Conservation (phyloP, 2,113 vertebrate species). For the Nycticebus coucang region DNA sequence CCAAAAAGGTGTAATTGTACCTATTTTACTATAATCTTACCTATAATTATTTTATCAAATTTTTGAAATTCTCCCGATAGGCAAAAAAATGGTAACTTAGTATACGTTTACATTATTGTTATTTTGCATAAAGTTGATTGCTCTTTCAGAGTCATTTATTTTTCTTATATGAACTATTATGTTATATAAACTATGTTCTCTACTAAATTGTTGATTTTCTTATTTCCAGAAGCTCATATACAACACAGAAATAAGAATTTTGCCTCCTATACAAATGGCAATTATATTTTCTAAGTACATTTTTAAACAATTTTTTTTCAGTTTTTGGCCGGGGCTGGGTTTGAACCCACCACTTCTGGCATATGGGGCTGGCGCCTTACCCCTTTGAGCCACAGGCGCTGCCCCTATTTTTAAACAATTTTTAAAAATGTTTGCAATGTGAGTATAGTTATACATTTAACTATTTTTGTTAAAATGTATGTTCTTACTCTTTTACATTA, state of each 20-base stretch:
- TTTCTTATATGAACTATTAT: background rate
- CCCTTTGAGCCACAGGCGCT: too few relatives aligned
- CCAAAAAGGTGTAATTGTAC: background rate
- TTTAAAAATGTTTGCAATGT: background rate
- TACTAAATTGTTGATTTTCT: background rate
- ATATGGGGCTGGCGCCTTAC: too few relatives aligned
- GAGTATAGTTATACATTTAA: background rate
- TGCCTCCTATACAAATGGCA: constrained; percentile 19
- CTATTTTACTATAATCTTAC: constrained; percentile 5
- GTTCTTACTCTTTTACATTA: background rate
- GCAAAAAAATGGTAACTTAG: background rate
- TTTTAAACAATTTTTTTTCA: background rate
- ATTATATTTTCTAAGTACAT: background rate
- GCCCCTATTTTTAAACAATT: background rate
- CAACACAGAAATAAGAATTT: background rate
- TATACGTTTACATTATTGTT: background rate
- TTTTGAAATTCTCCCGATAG: background rate
- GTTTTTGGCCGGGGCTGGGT: too few relatives aligned
- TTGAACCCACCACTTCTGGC: too few relatives aligned
- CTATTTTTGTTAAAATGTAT: constrained; percentile 46
- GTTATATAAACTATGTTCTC: background rate
- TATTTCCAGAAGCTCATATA: background rate
- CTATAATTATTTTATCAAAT: background rate
- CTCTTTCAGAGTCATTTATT: background rate
- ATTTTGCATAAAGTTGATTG: background rate